Evolutionary conservation across 2,797 vertebrate genomes (phyloP).

Genomic region (Notolepis coatsorum): DNA sequence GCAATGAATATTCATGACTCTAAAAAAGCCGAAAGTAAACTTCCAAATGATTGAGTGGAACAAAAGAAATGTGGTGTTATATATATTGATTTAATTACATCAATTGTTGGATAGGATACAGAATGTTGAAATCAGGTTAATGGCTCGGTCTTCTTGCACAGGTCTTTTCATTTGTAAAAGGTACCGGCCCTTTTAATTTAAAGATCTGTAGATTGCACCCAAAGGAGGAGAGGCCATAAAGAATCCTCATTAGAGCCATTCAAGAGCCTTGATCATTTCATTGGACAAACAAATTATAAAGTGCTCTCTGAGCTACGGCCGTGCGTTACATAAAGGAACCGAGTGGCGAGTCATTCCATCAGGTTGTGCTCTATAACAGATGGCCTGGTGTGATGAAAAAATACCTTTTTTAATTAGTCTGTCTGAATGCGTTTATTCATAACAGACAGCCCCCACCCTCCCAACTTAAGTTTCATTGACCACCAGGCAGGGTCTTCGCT

Average conservation of each 20-base stretch:
- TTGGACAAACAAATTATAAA: slow-evolving; percentile 55
- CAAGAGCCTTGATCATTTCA: slow-evolving; percentile 59
- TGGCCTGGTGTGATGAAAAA: slow-evolving; percentile 88
- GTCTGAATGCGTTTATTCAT: slow-evolving; percentile 88
- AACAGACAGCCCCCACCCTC: slow-evolving; percentile 72
- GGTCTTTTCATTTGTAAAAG: slow-evolving; percentile 32
- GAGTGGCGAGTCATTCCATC: slow-evolving; percentile 76
- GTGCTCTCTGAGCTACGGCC: slow-evolving; percentile 49
- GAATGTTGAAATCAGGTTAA: slow-evolving; percentile 53
- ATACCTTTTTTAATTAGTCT: slow-evolving; percentile 90
- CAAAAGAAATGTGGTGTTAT: slow-evolving; percentile 42
- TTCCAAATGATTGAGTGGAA: slow-evolving; percentile 49
- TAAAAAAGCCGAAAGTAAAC: slow-evolving; percentile 15
- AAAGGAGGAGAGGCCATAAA: slow-evolving; percentile 46
- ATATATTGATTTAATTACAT: slow-evolving; percentile 54
- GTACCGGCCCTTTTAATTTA: slow-evolving; percentile 49
- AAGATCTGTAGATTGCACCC: slow-evolving; percentile 55
- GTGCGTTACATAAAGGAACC: slow-evolving; percentile 67
- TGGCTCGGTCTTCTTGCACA: slow-evolving; percentile 37
- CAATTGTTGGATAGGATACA: slow-evolving; percentile 37
- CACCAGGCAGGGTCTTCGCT: slow-evolving; percentile 75
- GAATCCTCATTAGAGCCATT: slow-evolving; percentile 52
- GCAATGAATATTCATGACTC: slow-evolving; percentile 74
- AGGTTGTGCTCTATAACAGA: slow-evolving; percentile 87
- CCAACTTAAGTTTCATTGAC: slow-evolving; percentile 84